These are phyloP conservation scores for Hylaeus volcanicus DNA, from an alignment of 1,140 invertebrate genomes.

Conservation along the genomic window DNA sequence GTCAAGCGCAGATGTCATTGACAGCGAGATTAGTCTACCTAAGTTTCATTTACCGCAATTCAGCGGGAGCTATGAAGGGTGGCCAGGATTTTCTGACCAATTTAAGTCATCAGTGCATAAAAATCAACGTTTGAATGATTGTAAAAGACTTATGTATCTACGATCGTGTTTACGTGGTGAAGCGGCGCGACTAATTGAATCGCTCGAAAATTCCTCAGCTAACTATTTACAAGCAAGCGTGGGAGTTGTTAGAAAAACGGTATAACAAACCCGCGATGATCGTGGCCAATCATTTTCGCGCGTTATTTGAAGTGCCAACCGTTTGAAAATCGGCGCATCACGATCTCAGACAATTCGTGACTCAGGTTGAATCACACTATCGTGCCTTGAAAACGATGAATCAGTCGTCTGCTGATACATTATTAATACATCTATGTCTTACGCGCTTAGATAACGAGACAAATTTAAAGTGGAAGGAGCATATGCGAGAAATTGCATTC, in stretches of 20 bases:
- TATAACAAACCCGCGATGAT: slow-evolving; percentile 64
- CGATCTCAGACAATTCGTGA: slow-evolving; percentile 45
- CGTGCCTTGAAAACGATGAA: slow-evolving; percentile 49
- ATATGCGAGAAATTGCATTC: neutral
- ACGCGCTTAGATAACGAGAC: neutral
- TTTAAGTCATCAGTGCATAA: slow-evolving; percentile 30
- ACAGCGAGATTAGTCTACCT: slow-evolving; percentile 9
- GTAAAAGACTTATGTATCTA: slow-evolving; percentile 51
- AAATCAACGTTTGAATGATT: slow-evolving; percentile 2
- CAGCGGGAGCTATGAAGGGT: slow-evolving; percentile 37
- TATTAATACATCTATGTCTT: neutral
- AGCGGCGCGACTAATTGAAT: slow-evolving; percentile 28
- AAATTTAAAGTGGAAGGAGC: neutral
- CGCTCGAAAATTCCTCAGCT: slow-evolving; percentile 23
- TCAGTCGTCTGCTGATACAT: slow-evolving; percentile 1
- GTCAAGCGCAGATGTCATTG: neutral
- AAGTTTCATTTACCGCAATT: slow-evolving; percentile 36
- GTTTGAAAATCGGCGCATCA: slow-evolving; percentile 50
- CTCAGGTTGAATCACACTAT: slow-evolving; percentile 55
- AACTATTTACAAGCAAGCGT: slow-evolving; percentile 53
- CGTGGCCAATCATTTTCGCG: slow-evolving; percentile 57
- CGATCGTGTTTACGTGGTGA: slow-evolving; percentile 27
- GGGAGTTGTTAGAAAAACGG: slow-evolving; percentile 41
- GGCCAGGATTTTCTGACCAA: slow-evolving; percentile 33
- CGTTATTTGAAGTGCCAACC: slow-evolving; percentile 50